A percentile compares a stretch with the other conserved stretches of the same genome.
These are phyloP conservation scores for Sesamia inferens DNA, from an alignment of 2,888 invertebrate species.

Conservation along the genomic window DNA sequence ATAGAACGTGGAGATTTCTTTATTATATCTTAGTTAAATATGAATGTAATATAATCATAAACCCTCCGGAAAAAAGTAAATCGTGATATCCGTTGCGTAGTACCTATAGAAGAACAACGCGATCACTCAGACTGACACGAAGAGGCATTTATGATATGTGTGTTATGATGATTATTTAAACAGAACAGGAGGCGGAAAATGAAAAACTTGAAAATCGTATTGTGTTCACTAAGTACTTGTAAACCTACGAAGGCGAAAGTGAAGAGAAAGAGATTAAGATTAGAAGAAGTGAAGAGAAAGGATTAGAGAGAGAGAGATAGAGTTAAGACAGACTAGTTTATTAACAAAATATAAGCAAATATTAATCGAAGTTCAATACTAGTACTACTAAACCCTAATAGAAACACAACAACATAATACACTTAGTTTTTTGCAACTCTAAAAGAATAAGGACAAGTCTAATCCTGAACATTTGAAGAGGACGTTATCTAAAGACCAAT, in stretches of 20 bases:
- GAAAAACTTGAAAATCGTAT: conserved; percentile 19
- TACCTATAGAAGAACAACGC: not conserved
- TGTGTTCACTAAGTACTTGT: conserved; percentile 18
- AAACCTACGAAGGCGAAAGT: conserved; percentile 4
- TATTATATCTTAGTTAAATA: not conserved
- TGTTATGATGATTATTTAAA: not conserved
- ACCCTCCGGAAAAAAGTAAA: not conserved
- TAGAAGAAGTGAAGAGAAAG: conserved; percentile 2
- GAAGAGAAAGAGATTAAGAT: conserved; percentile 5
- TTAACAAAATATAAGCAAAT: conserved; percentile 12
- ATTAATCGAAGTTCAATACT: not conserved
- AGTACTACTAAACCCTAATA: too few species aligned
- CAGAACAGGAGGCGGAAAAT: conserved; percentile 7
- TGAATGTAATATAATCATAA: not conserved
- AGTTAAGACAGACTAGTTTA: conserved; percentile 1
- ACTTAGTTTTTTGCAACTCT: not conserved
- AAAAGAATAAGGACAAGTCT: not conserved
- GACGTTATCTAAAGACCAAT: not conserved
- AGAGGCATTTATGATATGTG: not conserved
- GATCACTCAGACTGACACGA: not conserved
- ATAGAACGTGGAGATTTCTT: not conserved
- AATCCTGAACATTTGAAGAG: not conserved
- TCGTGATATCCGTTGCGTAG: not conserved
- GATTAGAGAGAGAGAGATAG: too few species aligned
- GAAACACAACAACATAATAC: too few species aligned